A percentile compares a stretch with the other conserved stretches of the same genome.
Conservation (phyloP, 2,888 invertebrate genomes). For the Ectobius pallidus region DNA sequence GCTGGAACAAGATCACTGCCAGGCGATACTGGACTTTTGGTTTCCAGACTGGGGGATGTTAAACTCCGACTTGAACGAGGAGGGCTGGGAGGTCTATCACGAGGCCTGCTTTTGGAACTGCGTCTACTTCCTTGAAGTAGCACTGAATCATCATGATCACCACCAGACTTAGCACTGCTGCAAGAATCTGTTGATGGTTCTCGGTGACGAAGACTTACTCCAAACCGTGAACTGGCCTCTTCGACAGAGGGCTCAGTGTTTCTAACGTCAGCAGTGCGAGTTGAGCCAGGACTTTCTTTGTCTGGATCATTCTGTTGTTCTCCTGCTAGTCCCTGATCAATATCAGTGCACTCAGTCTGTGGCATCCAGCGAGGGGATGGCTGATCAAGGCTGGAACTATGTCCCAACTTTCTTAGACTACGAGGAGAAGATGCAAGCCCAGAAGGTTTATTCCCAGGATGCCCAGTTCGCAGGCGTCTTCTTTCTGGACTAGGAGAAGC, state of each 20-base stretch:
- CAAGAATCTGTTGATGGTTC: conserved; percentile 67
- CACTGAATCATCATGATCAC: conserved; percentile 46
- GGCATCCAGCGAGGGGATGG: conserved; percentile 21
- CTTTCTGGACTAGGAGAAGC: conserved; percentile 46
- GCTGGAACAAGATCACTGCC: conserved; percentile 52
- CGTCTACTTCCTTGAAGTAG: conserved; percentile 52
- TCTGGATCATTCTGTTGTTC: conserved; percentile 43
- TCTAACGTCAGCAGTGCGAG: conserved; percentile 35
- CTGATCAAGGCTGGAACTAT: conserved; percentile 35
- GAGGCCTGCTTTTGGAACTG: conserved; percentile 53
- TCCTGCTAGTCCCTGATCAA: conserved; percentile 38
- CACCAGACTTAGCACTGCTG: conserved; percentile 60
- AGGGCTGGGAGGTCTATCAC: conserved; percentile 54
- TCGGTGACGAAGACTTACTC: conserved; percentile 68
- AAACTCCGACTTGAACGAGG: conserved; percentile 30
- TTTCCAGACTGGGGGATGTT: conserved; percentile 40
- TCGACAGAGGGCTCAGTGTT: conserved; percentile 68
- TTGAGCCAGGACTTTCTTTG: conserved; percentile 31
- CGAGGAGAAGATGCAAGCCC: conserved; percentile 45
- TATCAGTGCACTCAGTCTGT: conserved; percentile 15
- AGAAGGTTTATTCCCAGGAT: conserved; percentile 34
- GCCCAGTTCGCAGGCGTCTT: conserved; percentile 41
- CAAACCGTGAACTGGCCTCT: conserved; percentile 74
- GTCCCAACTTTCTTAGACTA: conserved; percentile 23
- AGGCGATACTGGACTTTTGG: conserved; percentile 51